Base-by-base conservation (phyloP, 2,113 vertebrate species). In the Melanerpes formicivorus region DNA sequence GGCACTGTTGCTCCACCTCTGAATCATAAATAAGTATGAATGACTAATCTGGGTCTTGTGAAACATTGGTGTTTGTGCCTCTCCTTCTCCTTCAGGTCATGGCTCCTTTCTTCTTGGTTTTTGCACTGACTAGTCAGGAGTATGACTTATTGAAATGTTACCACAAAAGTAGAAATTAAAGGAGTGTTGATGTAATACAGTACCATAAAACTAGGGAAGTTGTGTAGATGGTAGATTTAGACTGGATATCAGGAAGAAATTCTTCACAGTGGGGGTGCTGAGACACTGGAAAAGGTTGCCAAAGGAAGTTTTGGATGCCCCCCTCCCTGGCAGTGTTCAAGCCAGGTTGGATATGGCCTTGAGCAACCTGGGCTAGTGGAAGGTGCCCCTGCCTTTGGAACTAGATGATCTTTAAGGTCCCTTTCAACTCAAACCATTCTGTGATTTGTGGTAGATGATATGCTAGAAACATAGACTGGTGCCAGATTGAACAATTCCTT, bases 11-110 rank as follows among this genome's bases (percentile, higher is more conserved):
- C 21, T 56, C 63, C 80, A 73, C 32, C 48, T 37, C 80, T 32
- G 67, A 73, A 62, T 55, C 71, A 56, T 55, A 90, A 92, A 90
- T 87, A 88, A 88, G 87, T 70, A 90, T 22, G 34, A 74, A 81
- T 37, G 16, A 75, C 23, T 22, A 80, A 83, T 18, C 67, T 71
- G 23, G 72, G 70, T 30, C 67, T 77, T 21, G 72, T 30, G 22
- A 55, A 84, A 9, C 12, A 2, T 3, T 12, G 34, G 30, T 21
- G 26, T 63, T 82, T 52, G 30, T 2, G 2, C 12, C 27, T 54
- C 25, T 66, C 40, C 55, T 88, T 80, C 27, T 58, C 59, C 42
- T 85, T 60, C 63, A 80, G 64, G 60, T 55, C 56, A 19, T 1
- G 21, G 79, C 30, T 92, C 44, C 16, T 0, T 17, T 40, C 70